A percentile compares a stretch with the other conserved stretches of the same genome.
Evolutionary conservation across 2,113 vertebrate species (phyloP).

Genomic region (Cyprinodon tularosa): DNA sequence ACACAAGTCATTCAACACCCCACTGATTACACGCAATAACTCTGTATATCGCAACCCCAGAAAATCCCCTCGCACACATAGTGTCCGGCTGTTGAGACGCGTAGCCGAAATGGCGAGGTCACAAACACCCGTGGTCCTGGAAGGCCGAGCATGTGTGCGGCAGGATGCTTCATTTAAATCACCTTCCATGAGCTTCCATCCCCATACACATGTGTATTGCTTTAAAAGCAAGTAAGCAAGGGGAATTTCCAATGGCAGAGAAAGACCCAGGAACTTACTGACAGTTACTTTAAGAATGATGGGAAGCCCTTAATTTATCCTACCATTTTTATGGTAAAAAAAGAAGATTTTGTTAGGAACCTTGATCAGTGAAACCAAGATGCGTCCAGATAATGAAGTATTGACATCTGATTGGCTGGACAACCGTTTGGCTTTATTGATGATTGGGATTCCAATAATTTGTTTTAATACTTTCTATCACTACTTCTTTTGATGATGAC

Average conservation of each 20-base stretch:
- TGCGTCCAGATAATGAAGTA: no score
- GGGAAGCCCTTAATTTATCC: no score
- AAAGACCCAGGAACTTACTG: no score
- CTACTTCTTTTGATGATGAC: not conserved
- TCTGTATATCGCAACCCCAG: constrained; percentile 29
- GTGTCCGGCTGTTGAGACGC: constrained; percentile 44
- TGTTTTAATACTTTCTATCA: not conserved
- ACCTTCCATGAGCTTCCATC: no score
- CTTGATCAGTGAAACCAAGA: no score
- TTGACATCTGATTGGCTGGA: not conserved
- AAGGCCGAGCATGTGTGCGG: constrained; percentile 13
- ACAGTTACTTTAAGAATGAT: no score
- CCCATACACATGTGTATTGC: no score
- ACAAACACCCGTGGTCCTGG: constrained; percentile 67
- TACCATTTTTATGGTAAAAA: no score
- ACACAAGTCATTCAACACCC: constrained; percentile 73
- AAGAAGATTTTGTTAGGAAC: no score
- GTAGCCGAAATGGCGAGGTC: constrained; percentile 41
- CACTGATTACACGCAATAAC: constrained; percentile 60
- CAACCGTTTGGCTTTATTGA: not conserved
- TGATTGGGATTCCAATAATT: not conserved
- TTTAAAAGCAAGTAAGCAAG: no score
- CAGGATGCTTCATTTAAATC: not conserved
- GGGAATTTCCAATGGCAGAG: no score
- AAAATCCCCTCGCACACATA: constrained; percentile 43